Base-by-base conservation (phyloP, 2,888 invertebrate species). In the Priocnemis perturbator region DNA sequence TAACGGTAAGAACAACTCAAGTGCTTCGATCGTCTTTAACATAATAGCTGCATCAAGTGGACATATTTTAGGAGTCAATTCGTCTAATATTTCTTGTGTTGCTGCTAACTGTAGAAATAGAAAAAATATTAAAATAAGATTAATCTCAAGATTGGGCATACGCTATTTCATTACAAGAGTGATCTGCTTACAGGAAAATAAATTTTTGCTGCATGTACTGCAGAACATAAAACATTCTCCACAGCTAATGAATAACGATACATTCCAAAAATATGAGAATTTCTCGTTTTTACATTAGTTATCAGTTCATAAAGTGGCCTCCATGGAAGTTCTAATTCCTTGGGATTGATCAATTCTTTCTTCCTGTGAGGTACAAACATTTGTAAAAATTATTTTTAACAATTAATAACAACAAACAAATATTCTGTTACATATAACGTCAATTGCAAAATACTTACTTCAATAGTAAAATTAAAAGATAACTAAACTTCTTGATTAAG, bases 241-340 rank as follows among this genome's bases (percentile, higher is more conserved):
- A 87, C 65, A 44, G 71, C 78, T 23, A 78, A 71, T 67, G 63
- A 78, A 60, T 61, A 74, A 66, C 90, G 92, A 79, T 91, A 93
- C 91, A 94, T 92, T 78, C 92, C 92, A 64, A 92, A 89, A 56
- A 90, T 90, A 9, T 91, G 90, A 65, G 92, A 87, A 78, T 89
- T 91, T 72, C 90, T 91, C 11, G 15, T 45, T 26, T 23, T 57
- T 26, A 75, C 2, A 19, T 26, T 60, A 17, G 30, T 47, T 9
- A 47, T 19, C 20, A 86, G 64, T 3, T 83, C 92, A 86, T 95
- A 96, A 9, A 98, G 90, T 14, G 97, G 97, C 78, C 93, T 91
- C 98, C 98, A 98, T 61, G 94, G 94, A 71, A 98, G 90, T 69
- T 92, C 91, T 66, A 98, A 86, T 72, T 98, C 98, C 69, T 94